Evolutionary conservation across 2,888 invertebrate species (phyloP).

Genomic region (Nomada fabriciana): DNA sequence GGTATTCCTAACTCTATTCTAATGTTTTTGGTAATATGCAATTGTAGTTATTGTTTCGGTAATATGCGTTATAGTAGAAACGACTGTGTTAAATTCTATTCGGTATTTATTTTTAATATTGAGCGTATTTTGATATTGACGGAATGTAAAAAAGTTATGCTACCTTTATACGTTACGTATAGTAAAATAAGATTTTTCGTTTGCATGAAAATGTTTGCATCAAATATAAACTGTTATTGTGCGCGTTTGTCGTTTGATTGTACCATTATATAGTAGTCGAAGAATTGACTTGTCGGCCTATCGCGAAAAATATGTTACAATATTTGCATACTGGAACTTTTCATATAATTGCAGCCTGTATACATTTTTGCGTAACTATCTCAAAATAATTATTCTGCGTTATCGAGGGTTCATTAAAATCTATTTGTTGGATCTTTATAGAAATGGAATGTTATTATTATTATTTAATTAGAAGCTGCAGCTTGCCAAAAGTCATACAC

Average conservation of each 20-base stretch:
- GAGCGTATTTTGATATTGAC: conserved; percentile 57
- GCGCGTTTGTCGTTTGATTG: conserved; percentile 11
- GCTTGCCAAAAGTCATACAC: conserved; percentile 20
- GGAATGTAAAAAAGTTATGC: conserved; percentile 59
- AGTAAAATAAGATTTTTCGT: conserved; percentile 43
- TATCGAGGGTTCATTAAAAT: background rate
- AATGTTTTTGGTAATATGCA: conserved; percentile 7
- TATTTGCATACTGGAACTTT: conserved; percentile 30
- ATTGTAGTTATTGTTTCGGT: conserved; percentile 5
- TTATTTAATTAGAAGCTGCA: conserved; percentile 40
- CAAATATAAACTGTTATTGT: conserved; percentile 34
- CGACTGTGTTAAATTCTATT: conserved; percentile 33
- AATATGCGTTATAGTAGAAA: conserved; percentile 50
- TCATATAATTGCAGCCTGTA: conserved; percentile 11
- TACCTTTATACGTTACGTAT: conserved; percentile 41
- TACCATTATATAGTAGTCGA: conserved; percentile 2
- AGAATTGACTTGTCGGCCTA: conserved; percentile 38
- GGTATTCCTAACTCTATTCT: conserved; percentile 14
- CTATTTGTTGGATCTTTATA: conserved; percentile 19
- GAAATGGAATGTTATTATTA: conserved; percentile 56
- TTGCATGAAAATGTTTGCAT: conserved; percentile 20
- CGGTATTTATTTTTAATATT: conserved; percentile 40
- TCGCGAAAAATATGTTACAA: conserved; percentile 32
- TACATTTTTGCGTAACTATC: background rate
- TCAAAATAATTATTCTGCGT: conserved; percentile 36